Conservation (phyloP, 2,888 invertebrate genomes). For the Chaetogeoica ovagalla region DNA sequence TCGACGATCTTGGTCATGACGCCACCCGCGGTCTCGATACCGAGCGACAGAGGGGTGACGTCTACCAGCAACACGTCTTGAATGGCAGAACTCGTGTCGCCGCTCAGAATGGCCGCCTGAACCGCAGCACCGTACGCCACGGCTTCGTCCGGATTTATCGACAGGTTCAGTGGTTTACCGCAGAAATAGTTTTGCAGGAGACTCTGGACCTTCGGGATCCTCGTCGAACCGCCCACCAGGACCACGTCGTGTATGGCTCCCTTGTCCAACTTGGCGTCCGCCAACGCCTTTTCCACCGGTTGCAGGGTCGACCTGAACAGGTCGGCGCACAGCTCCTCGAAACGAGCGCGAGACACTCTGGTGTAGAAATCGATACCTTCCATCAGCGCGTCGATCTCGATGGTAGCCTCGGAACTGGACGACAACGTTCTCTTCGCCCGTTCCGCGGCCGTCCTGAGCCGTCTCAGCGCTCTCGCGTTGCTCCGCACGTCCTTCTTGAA, state of each 20-base stretch:
- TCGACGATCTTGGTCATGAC: constrained; percentile 67
- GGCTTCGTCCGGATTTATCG: constrained; percentile 80
- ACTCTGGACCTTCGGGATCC: constrained; percentile 77
- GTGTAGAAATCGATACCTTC: constrained; percentile 67
- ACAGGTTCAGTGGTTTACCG: constrained; percentile 72
- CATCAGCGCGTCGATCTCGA: constrained; percentile 63
- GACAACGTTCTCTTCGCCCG: constrained; percentile 63
- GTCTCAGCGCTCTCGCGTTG: constrained; percentile 61
- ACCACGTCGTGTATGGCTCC: constrained; percentile 76
- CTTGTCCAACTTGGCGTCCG: constrained; percentile 78
- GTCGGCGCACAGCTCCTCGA: constrained; percentile 74
- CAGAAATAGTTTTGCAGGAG: constrained; percentile 70
- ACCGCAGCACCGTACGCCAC: constrained; percentile 79
- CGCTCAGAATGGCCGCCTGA: constrained; percentile 73
- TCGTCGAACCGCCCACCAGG: constrained; percentile 78
- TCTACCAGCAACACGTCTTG: constrained; percentile 73
- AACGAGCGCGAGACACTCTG: constrained; percentile 72
- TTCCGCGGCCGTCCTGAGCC: constrained; percentile 64
- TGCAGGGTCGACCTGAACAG: constrained; percentile 73
- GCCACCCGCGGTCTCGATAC: constrained; percentile 78
- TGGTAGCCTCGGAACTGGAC: constrained; percentile 63
- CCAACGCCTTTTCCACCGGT: constrained; percentile 76
- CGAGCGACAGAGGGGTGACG: constrained; percentile 71
- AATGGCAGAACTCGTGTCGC: constrained; percentile 64
- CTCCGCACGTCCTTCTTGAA: constrained; percentile 61